Evolutionary conservation across 2,888 invertebrate species (phyloP).

Genomic region (Myathropa florea): DNA sequence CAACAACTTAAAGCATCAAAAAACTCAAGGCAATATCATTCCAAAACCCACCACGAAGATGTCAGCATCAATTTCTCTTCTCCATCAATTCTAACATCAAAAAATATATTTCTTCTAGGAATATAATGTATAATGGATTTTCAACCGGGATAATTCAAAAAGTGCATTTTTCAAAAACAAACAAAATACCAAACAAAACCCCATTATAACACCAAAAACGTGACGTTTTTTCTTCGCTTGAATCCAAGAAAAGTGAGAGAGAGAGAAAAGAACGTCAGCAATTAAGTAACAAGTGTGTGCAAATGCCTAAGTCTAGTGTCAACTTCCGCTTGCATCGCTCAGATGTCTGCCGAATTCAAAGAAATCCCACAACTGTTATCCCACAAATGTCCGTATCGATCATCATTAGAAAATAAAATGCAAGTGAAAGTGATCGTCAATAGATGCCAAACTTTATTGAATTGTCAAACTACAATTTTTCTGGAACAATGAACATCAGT

Average conservation of each 20-base stretch:
- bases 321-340: slow-evolving; percentile 57
- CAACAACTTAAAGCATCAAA: neutral
- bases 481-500: slow-evolving; percentile 50
- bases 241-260: neutral
- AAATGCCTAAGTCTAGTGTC: slow-evolving; percentile 53
- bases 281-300: slow-evolving; percentile 31
- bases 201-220: neutral
- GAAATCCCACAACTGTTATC: slow-evolving; percentile 29
- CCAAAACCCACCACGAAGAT: slow-evolving; percentile 30
- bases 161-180: slow-evolving; percentile 25
- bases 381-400: slow-evolving; percentile 10
- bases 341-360: slow-evolving; percentile 57
- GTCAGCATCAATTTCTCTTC: neutral
- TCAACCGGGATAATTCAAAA: slow-evolving; percentile 68
- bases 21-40: slow-evolving; percentile 24
- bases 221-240: neutral
- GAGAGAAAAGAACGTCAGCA: neutral
- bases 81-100: slow-evolving; percentile 5
- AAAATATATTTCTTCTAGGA: slow-evolving; percentile 57
- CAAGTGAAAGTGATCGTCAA: slow-evolving; percentile 48
- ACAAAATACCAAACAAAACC: neutral
- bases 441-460: slow-evolving; percentile 53
- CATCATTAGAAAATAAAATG: slow-evolving; percentile 53
- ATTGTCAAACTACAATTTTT: slow-evolving; percentile 6
- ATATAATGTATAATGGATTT: slow-evolving; percentile 71